These are phyloP conservation scores for Penaeus indicus DNA, from an alignment of 1,140 invertebrate species.

Conservation along the genomic window DNA sequence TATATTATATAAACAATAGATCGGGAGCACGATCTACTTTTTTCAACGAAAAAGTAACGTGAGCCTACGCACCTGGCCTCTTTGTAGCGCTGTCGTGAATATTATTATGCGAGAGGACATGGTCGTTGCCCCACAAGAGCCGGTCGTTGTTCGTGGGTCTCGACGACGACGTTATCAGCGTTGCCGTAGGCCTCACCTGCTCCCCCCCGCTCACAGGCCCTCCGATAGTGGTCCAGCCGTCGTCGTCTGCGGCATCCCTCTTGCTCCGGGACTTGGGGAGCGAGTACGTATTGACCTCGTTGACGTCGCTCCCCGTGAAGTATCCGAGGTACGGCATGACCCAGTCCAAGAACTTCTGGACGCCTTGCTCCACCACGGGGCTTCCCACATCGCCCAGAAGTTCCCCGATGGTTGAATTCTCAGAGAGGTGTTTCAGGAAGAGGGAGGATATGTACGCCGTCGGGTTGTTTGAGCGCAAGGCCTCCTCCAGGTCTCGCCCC, in stretches of 20 bases:
- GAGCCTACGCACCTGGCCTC: background rate
- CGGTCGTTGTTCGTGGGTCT: conserved; percentile 25
- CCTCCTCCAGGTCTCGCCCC: conserved; percentile 38
- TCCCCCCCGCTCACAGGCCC: background rate
- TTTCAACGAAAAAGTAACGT: no score
- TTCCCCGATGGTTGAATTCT: conserved; percentile 22
- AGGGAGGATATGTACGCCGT: conserved; percentile 44
- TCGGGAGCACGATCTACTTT: no score
- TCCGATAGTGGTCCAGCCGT: conserved; percentile 52
- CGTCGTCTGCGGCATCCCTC: background rate
- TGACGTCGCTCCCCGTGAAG: background rate
- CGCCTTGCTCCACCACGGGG: conserved; percentile 7
- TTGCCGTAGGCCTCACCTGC: background rate
- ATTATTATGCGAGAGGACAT: conserved; percentile 1
- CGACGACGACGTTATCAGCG: background rate
- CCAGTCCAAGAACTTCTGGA: conserved; percentile 40
- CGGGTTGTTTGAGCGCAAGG: conserved; percentile 39
- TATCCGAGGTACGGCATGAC: conserved; percentile 36
- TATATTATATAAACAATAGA: no score
- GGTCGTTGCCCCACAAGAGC: conserved; percentile 27
- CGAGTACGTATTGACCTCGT: background rate
- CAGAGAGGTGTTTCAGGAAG: conserved; percentile 43
- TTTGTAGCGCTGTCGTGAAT: background rate
- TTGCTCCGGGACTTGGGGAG: background rate
- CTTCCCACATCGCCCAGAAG: conserved; percentile 4